These are phyloP conservation scores for Agrenia bidenticulata DNA, from an alignment of 2,888 invertebrate species.

Conservation along the genomic window DNA sequence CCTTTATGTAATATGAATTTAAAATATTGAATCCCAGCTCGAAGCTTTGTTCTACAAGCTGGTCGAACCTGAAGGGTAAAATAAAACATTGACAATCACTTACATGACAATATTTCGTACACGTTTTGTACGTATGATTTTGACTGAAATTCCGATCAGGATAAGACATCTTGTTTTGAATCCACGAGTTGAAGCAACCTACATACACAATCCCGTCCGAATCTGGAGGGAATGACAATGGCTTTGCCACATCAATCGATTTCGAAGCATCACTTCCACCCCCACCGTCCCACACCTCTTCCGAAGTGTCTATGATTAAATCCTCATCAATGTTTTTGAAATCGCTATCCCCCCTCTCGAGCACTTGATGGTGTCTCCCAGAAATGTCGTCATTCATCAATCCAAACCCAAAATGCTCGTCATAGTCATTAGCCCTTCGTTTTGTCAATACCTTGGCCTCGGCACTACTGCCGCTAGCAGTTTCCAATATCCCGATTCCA, in stretches of 20 bases:
- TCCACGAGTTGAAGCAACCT: conserved; percentile 27
- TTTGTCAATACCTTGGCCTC: background rate
- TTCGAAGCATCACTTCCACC: too few species aligned
- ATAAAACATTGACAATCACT: background rate
- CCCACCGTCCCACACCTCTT: too few species aligned
- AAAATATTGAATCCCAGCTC: too few species aligned
- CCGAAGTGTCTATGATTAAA: too few species aligned
- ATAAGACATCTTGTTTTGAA: conserved; percentile 4
- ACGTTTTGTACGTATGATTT: conserved; percentile 5
- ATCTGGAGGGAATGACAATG: too few species aligned
- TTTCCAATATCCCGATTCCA: background rate
- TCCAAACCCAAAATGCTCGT: conserved; percentile 17
- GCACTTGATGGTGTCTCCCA: too few species aligned
- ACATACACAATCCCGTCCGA: background rate
- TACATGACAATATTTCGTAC: conserved; percentile 24
- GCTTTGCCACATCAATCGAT: too few species aligned
- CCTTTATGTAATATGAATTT: too few species aligned
- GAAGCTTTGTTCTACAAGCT: too few species aligned
- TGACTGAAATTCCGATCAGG: background rate
- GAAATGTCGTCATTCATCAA: conserved; percentile 4
- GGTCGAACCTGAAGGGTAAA: background rate
- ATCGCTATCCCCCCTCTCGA: too few species aligned
- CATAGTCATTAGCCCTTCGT: conserved; percentile 8
- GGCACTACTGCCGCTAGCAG: background rate
- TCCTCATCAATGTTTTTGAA: too few species aligned